Conservation (phyloP, 1,140 invertebrate genomes). For the Chironomus striatipennis region DNA sequence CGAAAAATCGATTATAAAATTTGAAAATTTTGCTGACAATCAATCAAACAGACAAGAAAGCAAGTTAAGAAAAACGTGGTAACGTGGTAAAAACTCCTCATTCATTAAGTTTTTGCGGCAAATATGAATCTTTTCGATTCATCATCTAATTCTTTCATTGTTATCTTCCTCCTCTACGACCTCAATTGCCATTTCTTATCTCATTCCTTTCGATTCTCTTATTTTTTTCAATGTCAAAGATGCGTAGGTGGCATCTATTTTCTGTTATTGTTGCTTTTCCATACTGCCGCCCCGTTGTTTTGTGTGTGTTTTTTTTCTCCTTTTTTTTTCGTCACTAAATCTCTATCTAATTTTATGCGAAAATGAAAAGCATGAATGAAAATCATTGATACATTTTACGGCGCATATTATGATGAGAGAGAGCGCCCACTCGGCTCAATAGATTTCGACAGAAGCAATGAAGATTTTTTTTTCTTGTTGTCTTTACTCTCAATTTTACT, state of each 20-base stretch:
- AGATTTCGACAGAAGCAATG: not conserved
- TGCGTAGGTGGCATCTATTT: constrained; percentile 21
- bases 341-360: constrained; percentile 17
- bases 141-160: too few relatives aligned
- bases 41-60: too few relatives aligned
- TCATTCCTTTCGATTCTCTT: not conserved
- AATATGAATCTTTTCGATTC: too few relatives aligned
- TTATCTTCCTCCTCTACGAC: too few relatives aligned
- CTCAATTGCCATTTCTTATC: not conserved
- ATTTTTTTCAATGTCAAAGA: constrained; percentile 20
- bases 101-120: too few relatives aligned
- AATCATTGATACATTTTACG: constrained; percentile 18
- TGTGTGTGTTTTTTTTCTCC: constrained; percentile 2
- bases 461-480: not conserved
- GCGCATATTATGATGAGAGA: constrained; percentile 1
- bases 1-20: too few relatives aligned
- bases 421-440: too few relatives aligned
- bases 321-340: not conserved
- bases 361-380: constrained; percentile 10
- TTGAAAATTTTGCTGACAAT: too few relatives aligned
- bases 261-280: constrained; percentile 23
- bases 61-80: too few relatives aligned
- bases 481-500: not conserved
- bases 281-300: constrained; percentile 5
- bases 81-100: too few relatives aligned